A percentile compares a stretch with the other conserved stretches of the same genome.
Evolutionary conservation across 1,140 invertebrate genomes (phyloP).

Genomic region (Penaeus japonicus): DNA sequence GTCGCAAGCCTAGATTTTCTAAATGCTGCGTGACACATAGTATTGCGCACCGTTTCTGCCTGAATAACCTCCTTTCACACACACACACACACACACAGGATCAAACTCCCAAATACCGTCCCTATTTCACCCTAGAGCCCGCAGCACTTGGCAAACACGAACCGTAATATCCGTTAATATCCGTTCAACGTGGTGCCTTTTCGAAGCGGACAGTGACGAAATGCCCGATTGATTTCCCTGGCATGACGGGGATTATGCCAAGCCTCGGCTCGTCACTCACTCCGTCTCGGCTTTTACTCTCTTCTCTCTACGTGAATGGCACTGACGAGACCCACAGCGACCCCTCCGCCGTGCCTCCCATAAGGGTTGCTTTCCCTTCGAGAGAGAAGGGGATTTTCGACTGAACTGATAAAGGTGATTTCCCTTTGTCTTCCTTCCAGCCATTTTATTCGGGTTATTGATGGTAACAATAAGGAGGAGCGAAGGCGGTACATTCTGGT

Average conservation of each 20-base stretch:
- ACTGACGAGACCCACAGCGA: background rate
- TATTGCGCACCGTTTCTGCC: too few relatives aligned
- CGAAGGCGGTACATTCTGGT: conserved; percentile 11
- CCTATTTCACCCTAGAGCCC: background rate
- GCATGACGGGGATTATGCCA: conserved; percentile 17
- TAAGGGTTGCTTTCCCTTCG: background rate
- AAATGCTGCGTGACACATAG: too few relatives aligned
- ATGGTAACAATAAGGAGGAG: conserved; percentile 36
- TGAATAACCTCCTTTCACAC: too few relatives aligned
- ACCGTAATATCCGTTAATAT: background rate
- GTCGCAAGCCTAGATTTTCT: too few relatives aligned
- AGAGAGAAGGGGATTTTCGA: background rate
- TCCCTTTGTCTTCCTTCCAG: background rate
- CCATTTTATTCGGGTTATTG: conserved; percentile 34
- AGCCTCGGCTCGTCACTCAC: conserved; percentile 32
- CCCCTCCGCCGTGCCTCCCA: background rate
- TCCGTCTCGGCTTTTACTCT: conserved; percentile 40
- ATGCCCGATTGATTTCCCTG: conserved; percentile 34
- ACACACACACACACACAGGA: too few relatives aligned
- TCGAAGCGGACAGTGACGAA: conserved; percentile 25
- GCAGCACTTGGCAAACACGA: conserved; percentile 27
- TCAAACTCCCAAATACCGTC: too few relatives aligned
- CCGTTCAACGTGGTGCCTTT: conserved; percentile 22
- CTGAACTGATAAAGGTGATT: background rate
- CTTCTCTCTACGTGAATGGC: conserved; percentile 21